Evolutionary conservation across 2,888 invertebrate genomes (phyloP), one percentile per base, ranked within the genome.

Genomic region (Lasius platythorax): DNA sequence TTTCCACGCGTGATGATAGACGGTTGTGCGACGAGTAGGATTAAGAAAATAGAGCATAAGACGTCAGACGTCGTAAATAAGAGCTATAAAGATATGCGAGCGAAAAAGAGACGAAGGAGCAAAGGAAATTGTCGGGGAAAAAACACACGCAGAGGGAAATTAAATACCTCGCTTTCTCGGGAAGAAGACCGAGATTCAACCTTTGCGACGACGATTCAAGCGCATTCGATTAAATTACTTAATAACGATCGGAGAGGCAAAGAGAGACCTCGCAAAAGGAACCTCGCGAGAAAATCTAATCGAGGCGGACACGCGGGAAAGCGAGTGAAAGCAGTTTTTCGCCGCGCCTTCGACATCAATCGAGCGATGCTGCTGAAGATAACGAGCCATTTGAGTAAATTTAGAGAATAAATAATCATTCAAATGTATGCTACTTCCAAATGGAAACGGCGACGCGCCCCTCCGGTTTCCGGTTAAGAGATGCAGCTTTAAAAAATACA

Each of bases 251-350:
- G 33, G 23, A 72, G 56, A 70, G 28, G 43, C 12, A 37, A 67
- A 63, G 40, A 63, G 37, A 23, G 11, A 43, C 18, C 58, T 50
- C 23, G 33, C 28, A 72, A 67, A 58, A 46, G 70, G 70, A 73
- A 68, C 63, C 56, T 18, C 50, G 50, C 50, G 50, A 53, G 50
- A n/a, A n/a, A 53, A 53, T 53, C 8, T 53, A 53, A 53, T 53
- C n/a, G 18, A 18, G 50, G 18, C 18, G 18, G 50, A 15, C 4
- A 50, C 18, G 50, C n/a, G 91, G 87, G 90, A 91, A 87, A 89
- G 87, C 82, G 33, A 84, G 92, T 86, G 92, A 91, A 91, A 91
- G 91, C 87, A 87, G 81, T 88, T 88, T 86, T 92, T 87, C 88
- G 50, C 74, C 30, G 63, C 30, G 40, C 67, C 33, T 23, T 66